These are phyloP conservation scores for Synergus gifuensis DNA, from an alignment of 2,888 invertebrate species.

Conservation along the genomic window DNA sequence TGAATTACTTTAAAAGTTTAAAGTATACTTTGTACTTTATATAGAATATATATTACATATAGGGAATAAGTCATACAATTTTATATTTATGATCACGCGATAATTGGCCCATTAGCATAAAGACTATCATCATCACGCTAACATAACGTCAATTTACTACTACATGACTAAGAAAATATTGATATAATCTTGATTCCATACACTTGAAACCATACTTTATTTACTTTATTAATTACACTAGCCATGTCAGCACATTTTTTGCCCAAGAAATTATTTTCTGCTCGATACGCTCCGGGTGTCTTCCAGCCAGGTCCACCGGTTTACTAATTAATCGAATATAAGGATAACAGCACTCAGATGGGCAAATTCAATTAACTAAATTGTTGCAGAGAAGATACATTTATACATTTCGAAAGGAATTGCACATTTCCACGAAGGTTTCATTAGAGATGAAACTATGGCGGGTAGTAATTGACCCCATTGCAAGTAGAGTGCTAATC, in stretches of 20 bases:
- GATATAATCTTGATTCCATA: slow-evolving; percentile 32
- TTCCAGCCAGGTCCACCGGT: not conserved
- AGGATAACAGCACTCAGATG: not conserved
- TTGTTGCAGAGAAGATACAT: not conserved
- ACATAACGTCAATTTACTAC: not conserved
- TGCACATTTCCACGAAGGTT: not conserved
- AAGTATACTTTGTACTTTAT: no score
- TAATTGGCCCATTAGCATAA: not conserved
- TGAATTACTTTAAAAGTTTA: no score
- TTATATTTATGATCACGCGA: not conserved
- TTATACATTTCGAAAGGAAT: not conserved
- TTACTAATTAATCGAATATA: not conserved
- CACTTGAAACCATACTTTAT: slow-evolving; percentile 1
- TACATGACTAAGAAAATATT: slow-evolving; percentile 15
- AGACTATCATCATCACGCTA: slow-evolving; percentile 4
- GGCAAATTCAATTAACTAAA: not conserved
- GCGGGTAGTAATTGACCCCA: no score
- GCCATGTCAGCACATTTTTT: slow-evolving; percentile 41
- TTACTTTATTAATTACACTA: slow-evolving; percentile 28
- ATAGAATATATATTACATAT: no score
- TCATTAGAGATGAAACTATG: not conserved
- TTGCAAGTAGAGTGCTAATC: no score
- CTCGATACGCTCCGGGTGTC: slow-evolving; percentile 11
- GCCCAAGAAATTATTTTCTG: slow-evolving; percentile 29
- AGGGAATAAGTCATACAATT: no score